These are phyloP conservation scores for Dusona sp. DNA, from an alignment of 2,888 invertebrate species.

Conservation along the genomic window DNA sequence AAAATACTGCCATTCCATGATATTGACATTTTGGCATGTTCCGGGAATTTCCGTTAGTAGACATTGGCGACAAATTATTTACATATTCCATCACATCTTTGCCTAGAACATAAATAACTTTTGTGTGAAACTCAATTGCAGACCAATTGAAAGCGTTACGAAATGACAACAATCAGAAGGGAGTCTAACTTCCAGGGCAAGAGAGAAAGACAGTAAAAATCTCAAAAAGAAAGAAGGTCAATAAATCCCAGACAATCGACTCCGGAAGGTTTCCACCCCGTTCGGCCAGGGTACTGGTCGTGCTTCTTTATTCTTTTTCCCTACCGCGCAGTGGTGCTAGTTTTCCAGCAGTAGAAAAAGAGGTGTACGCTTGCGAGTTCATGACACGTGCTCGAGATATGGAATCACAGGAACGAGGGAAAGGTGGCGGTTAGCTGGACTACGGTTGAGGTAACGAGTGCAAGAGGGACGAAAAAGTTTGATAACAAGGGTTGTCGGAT, in stretches of 20 bases:
- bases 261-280: not conserved
- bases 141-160: not conserved
- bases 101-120: not conserved
- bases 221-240: slow-evolving; percentile 31
- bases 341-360: slow-evolving; percentile 46
- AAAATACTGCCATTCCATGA: not conserved
- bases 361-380: slow-evolving; percentile 70
- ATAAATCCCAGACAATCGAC: slow-evolving; percentile 64
- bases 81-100: not conserved
- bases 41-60: not conserved
- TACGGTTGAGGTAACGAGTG: slow-evolving; percentile 57
- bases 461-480: slow-evolving; percentile 61
- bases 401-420: slow-evolving; percentile 35
- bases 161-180: not conserved
- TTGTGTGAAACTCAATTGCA: not conserved
- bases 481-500: slow-evolving; percentile 57
- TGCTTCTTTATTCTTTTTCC: slow-evolving; percentile 2
- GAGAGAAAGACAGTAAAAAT: slow-evolving; percentile 1
- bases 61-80: not conserved
- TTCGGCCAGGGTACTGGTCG: not conserved
- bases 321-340: not conserved
- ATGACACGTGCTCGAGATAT: slow-evolving; percentile 73
- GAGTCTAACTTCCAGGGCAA: not conserved
- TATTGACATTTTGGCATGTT: not conserved
- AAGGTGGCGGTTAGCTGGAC: slow-evolving; percentile 1